phyloP scores from a whole-genome alignment of 2,888 invertebrate species.

The Ormyrus thymus region DNA sequence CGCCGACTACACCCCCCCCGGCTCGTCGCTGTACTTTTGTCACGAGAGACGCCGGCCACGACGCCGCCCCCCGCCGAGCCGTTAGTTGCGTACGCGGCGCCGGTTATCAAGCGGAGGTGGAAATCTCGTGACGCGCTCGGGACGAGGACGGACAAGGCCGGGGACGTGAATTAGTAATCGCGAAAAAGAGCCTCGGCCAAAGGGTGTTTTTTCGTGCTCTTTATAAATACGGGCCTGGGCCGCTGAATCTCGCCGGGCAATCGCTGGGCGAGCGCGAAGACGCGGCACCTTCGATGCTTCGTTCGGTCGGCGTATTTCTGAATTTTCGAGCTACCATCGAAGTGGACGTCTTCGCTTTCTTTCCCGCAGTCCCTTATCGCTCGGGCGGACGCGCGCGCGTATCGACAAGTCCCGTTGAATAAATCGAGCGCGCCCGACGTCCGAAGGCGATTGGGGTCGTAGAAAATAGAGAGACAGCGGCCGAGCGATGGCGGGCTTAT shows the following conservation, averaged over 20 bases:
- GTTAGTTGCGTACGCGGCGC: neutral
- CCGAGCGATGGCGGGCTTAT: conserved; percentile 64
- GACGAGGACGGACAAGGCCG: neutral
- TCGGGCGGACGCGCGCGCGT: conserved; percentile 43
- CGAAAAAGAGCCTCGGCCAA: neutral
- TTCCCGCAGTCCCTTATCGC: conserved; percentile 19
- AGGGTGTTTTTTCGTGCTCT: conserved; percentile 4
- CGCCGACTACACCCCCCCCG: conserved; percentile 41
- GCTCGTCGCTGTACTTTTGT: conserved; percentile 62
- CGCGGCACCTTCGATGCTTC: too few species aligned
- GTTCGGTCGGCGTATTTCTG: too few species aligned
- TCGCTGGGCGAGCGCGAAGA: too few species aligned
- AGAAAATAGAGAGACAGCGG: conserved; percentile 48
- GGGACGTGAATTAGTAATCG: neutral
- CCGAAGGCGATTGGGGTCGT: conserved; percentile 68
- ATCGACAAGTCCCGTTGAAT: conserved; percentile 66
- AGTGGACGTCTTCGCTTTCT: conserved; percentile 20
- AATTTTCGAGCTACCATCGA: too few species aligned
- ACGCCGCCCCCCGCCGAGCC: neutral
- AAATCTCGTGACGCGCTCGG: conserved; percentile 56
- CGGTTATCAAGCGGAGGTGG: conserved; percentile 55
- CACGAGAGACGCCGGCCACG: conserved; percentile 60
- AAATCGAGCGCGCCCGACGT: conserved; percentile 56
- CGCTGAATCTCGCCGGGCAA: too few species aligned
- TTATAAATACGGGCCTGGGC: too few species aligned